A percentile compares a stretch with the other conserved stretches of the same genome.
phyloP scores from a whole-genome alignment of 1,140 invertebrate species.

The Tyrophagus putrescentiae region DNA sequence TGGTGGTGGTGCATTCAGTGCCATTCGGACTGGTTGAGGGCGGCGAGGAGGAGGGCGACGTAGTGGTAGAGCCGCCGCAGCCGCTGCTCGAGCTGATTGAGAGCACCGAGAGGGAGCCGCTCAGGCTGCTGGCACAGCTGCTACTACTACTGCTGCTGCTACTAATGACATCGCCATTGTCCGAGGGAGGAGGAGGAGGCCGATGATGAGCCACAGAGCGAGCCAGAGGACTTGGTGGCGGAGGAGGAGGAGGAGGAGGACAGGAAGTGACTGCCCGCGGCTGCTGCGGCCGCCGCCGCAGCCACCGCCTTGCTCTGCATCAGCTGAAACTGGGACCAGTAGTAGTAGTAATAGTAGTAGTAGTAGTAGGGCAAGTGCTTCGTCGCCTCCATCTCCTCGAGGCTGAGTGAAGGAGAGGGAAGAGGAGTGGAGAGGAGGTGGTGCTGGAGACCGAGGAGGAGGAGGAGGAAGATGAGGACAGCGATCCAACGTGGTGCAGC shows the following conservation, averaged over 20 bases:
- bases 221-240: too few species aligned
- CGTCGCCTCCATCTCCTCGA: background rate
- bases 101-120: too few species aligned
- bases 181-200: too few species aligned
- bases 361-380: background rate
- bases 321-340: background rate
- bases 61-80: background rate
- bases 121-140: background rate
- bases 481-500: too few species aligned
- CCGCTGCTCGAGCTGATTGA: background rate
- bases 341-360: conserved; percentile 9
- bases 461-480: too few species aligned
- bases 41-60: background rate
- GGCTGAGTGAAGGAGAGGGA: too few species aligned
- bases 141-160: background rate
- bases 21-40: background rate
- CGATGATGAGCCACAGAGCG: background rate
- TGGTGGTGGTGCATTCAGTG: background rate
- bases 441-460: too few species aligned
- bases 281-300: background rate
- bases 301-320: background rate
- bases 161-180: too few species aligned
- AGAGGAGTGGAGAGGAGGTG: too few species aligned
- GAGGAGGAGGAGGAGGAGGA: conserved; percentile 1
- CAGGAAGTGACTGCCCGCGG: too few species aligned